phyloP scores from a whole-genome alignment of 2,113 vertebrate genomes.

The Stomatorhinus ivindoensis region DNA sequence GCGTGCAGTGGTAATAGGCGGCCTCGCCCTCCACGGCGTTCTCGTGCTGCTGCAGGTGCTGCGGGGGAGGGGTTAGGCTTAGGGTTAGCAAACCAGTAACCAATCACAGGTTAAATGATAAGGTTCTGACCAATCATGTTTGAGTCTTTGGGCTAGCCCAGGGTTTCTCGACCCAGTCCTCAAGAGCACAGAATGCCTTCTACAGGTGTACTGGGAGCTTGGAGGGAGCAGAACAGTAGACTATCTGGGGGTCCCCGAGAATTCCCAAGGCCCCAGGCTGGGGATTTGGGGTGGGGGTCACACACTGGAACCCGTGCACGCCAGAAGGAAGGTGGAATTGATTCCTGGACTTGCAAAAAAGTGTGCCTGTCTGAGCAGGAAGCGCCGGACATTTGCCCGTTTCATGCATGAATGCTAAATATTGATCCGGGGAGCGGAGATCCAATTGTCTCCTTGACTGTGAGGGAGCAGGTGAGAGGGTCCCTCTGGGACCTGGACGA shows the following conservation, averaged over 20 bases:
- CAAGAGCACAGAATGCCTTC: slow-evolving; percentile 36
- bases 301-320: slow-evolving; percentile 34
- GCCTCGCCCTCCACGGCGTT: slow-evolving; percentile 83
- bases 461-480: slow-evolving; percentile 3
- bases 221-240: neutral
- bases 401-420: slow-evolving; percentile 91
- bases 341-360: slow-evolving; percentile 76
- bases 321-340: slow-evolving; percentile 66
- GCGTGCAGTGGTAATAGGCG: slow-evolving; percentile 93
- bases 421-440: slow-evolving; percentile 73
- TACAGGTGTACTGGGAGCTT: neutral
- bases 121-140: slow-evolving; percentile 30
- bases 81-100: slow-evolving; percentile 61
- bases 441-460: slow-evolving; percentile 66
- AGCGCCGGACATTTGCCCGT: slow-evolving; percentile 93
- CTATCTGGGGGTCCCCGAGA: slow-evolving; percentile 31
- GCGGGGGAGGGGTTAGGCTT: slow-evolving; percentile 8
- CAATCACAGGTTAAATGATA: slow-evolving; percentile 60
- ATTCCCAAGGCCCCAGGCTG: slow-evolving; percentile 37
- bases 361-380: slow-evolving; percentile 69
- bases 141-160: slow-evolving; percentile 48
- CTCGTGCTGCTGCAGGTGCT: slow-evolving; percentile 98
- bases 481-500: neutral
- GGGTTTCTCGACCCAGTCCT: neutral
- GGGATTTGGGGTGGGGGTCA: slow-evolving; percentile 40